Evolutionary conservation across 92 coral and sea anemone genomes (phyloP).

Genomic region (Porites cylindrica): DNA sequence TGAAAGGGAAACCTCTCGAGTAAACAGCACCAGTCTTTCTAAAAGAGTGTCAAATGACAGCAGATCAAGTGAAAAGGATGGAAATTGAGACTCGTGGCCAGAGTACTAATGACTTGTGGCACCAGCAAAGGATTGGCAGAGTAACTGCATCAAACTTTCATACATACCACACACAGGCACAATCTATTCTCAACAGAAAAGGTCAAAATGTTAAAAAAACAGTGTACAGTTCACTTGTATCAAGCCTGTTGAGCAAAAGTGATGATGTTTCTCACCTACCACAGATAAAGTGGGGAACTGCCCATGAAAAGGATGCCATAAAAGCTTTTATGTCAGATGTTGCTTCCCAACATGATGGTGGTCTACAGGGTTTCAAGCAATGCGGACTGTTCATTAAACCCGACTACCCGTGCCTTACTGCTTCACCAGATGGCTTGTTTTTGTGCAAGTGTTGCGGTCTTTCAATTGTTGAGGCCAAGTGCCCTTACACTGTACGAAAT

Average conservation of each 20-base stretch:
- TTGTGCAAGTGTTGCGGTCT: too few relatives aligned
- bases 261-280: slow-evolving; percentile 62
- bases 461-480: too few relatives aligned
- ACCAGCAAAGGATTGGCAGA: slow-evolving; percentile 45
- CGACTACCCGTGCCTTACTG: too few relatives aligned
- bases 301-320: too few relatives aligned
- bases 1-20: too few relatives aligned
- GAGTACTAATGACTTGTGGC: slow-evolving; percentile 53
- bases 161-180: slow-evolving; percentile 61
- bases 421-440: too few relatives aligned
- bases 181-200: slow-evolving; percentile 44
- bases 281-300: not conserved
- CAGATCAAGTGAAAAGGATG: slow-evolving; percentile 43
- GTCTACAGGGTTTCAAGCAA: too few relatives aligned
- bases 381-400: too few relatives aligned
- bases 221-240: slow-evolving; percentile 13
- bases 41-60: slow-evolving; percentile 61
- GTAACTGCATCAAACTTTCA: slow-evolving; percentile 13
- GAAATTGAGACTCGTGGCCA: slow-evolving; percentile 60
- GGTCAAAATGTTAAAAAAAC: not conserved
- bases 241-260: slow-evolving; percentile 52
- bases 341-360: too few relatives aligned
- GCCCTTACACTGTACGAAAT: too few relatives aligned
- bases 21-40: not conserved
- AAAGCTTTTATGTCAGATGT: too few relatives aligned